phyloP scores from a whole-genome alignment of 2,888 invertebrate genomes.

The Belgica antarctica region DNA sequence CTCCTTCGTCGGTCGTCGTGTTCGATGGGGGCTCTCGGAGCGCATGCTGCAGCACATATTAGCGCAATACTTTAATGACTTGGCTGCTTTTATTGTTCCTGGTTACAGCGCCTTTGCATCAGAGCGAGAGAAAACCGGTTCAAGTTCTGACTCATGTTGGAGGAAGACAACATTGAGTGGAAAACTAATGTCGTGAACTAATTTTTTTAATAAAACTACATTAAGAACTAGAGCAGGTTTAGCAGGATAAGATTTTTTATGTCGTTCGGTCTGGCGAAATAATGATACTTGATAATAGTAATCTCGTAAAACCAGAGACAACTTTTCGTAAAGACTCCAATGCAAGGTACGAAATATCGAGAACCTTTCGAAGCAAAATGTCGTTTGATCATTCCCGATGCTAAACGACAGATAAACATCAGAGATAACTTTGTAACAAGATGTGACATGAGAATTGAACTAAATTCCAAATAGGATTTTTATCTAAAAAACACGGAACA shows the following conservation, averaged over 20 bases:
- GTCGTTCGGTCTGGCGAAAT: background rate
- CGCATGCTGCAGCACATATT: slow-evolving; percentile 12
- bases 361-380: no score
- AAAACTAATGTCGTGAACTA: background rate
- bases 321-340: no score
- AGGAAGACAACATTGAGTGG: slow-evolving; percentile 10
- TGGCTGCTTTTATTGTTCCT: slow-evolving; percentile 22
- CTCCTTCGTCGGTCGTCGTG: slow-evolving; percentile 4
- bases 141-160: slow-evolving; percentile 20
- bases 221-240: background rate
- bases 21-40: background rate
- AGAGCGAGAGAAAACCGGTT: slow-evolving; percentile 28
- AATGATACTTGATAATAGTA: no score
- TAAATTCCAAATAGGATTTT: no score
- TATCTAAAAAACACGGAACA: no score
- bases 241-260: background rate
- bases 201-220: no score
- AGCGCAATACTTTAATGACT: background rate
- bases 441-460: no score
- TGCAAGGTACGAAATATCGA: no score
- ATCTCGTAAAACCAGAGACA: no score
- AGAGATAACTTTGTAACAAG: no score
- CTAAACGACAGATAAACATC: no score
- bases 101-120: slow-evolving; percentile 6
- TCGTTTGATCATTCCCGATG: no score